Percentiles rank a stretch among this genome's conserved stretches.
Evolutionary conservation across 2,888 invertebrate species (phyloP).

Genomic region (Limnephilus auricula): DNA sequence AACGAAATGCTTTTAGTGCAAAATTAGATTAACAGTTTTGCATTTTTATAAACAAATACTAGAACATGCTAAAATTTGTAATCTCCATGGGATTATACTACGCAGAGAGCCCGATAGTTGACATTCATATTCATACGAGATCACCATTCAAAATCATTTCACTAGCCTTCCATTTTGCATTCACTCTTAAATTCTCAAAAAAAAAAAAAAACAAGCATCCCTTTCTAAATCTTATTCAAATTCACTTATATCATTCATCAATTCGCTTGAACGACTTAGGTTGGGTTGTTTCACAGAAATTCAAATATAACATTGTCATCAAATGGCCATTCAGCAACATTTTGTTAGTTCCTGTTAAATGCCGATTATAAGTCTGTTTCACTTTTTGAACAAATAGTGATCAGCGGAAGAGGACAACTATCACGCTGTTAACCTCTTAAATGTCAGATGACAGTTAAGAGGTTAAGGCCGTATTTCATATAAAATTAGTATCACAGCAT

Average conservation of each 20-base stretch:
- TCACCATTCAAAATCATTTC: not conserved
- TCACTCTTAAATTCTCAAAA: too few species aligned
- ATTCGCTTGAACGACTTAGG: not conserved
- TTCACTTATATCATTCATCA: not conserved
- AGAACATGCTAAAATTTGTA: not conserved
- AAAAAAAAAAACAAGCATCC: not conserved
- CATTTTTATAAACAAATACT: not conserved
- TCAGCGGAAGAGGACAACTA: too few species aligned
- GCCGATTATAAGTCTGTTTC: too few species aligned
- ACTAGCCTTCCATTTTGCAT: not conserved
- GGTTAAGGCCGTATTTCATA: too few species aligned
- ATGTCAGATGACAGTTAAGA: too few species aligned
- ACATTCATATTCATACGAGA: not conserved
- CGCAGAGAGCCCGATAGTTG: not conserved
- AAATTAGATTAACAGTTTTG: not conserved
- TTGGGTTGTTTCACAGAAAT: not conserved
- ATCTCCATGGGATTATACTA: not conserved
- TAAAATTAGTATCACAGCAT: too few species aligned
- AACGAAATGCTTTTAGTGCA: not conserved
- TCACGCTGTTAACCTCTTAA: too few species aligned
- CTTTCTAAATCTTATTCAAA: not conserved
- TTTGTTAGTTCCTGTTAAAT: too few species aligned
- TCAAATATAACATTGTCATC: too few species aligned
- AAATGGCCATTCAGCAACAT: too few species aligned
- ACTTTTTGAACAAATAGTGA: too few species aligned